Base-by-base conservation (phyloP, 2,888 invertebrate genomes). In the Cephonodes hylas region DNA sequence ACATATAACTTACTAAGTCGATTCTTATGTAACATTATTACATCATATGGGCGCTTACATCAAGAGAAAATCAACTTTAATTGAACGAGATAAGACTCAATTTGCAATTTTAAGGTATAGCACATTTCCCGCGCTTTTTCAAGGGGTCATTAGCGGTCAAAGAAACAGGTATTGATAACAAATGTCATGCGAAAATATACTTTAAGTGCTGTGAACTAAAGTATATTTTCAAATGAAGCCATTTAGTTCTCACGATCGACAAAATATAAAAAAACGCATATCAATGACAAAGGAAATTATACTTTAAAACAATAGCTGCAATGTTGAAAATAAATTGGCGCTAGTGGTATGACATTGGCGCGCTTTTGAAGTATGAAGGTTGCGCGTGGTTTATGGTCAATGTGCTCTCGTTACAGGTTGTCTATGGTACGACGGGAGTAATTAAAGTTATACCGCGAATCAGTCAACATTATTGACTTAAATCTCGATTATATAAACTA, bases 301-400 rank as follows among this genome's bases (percentile, higher is more conserved):
- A 53, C 53, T 27, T 27, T 53, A 27, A 31, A 3, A 4, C 18
- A 1, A 10, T 1, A 4, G 1, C 0, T 4, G 3, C 31, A 27
- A 18, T 10, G 31, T 31, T 18, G 27, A 53, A 27, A 53, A 18
- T 18, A 31, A 53, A 53, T n/a, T 42, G 20, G 13, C 20, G 31
- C 15, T 13, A 7, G 34, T 10, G 18, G 10, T 38, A 25, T 71
- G 68, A 69, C 66, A 65, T 72, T 70, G 68, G 69, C 66, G 65
- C 62, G 62, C 59, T 69, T 70, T 66, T 64, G 60, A 59, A 64
- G 62, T 65, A 65, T 63, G 65, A 63, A 65, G 70, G 64, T 65
- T 65, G 67, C 61, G 64, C 64, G 68, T 68, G 69, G 63, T 64
- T 62, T 72, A 70, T 72, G 69, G 69, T 45, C 66, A 64, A 62